A percentile compares a stretch with the other conserved stretches of the same genome.
phyloP scores from a whole-genome alignment of 2,888 invertebrate genomes.

The Philonicus albiceps region DNA sequence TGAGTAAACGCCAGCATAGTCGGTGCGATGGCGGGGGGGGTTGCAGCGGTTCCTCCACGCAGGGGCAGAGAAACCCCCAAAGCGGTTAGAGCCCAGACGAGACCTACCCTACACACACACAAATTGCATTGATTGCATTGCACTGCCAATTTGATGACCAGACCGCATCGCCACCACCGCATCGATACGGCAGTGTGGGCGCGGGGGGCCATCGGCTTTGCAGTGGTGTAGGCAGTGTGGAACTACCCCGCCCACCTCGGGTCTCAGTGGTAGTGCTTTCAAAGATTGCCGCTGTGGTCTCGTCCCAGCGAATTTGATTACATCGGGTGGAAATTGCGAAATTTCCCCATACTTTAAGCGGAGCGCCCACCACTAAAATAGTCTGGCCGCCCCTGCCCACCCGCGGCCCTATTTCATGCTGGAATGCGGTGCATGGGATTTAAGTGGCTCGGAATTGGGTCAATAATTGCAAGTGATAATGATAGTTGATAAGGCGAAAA shows the following conservation, averaged over 20 bases:
- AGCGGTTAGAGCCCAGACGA: not conserved
- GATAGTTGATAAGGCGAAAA: constrained; percentile 20
- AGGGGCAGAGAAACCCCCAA: not conserved
- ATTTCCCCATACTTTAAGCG: not conserved
- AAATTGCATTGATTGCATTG: constrained; percentile 21
- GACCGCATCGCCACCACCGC: not conserved
- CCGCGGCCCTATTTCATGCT: not conserved
- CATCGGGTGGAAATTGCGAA: constrained; percentile 29
- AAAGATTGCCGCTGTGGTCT: not conserved
- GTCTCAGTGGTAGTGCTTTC: not conserved
- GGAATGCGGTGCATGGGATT: constrained; percentile 37
- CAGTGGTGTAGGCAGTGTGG: not conserved
- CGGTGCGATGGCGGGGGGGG: not conserved
- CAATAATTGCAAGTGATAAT: constrained; percentile 35
- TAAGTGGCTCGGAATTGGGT: constrained; percentile 33
- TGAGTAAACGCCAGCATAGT: constrained; percentile 22
- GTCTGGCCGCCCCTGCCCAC: not conserved
- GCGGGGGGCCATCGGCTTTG: not conserved
- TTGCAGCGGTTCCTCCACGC: not conserved
- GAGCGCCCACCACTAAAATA: not conserved
- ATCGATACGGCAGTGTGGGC: not conserved
- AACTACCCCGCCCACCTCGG: not conserved
- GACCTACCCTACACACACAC: constrained; percentile 7
- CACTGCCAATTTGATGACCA: constrained; percentile 23
- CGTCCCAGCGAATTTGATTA: constrained; percentile 6